Evolutionary conservation across 2,888 invertebrate genomes (phyloP).

Genomic region (Xanthia togata): DNA sequence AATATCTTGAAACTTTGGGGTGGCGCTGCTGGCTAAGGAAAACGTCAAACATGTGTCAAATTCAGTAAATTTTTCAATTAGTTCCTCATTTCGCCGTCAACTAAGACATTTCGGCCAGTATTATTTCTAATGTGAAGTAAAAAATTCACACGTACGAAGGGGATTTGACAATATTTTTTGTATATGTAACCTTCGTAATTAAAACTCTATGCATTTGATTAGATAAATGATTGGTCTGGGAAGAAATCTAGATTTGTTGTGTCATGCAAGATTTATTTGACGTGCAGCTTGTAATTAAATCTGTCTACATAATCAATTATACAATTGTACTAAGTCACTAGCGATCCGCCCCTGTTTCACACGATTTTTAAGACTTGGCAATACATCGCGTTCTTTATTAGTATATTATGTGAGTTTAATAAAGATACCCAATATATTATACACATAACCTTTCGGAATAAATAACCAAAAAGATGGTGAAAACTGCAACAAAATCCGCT

Average conservation of each 20-base stretch:
- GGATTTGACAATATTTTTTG: slow-evolving; percentile 32
- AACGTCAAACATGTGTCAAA: slow-evolving; percentile 26
- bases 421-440: no score
- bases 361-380: not conserved
- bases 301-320: not conserved
- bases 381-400: not conserved
- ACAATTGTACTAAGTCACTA: no score
- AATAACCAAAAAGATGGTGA: not conserved
- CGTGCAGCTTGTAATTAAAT: slow-evolving; percentile 27
- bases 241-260: slow-evolving; percentile 39
- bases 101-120: not conserved
- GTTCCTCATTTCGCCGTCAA: slow-evolving; percentile 16
- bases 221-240: slow-evolving; percentile 24
- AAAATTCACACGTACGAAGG: slow-evolving; percentile 28
- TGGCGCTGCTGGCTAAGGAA: slow-evolving; percentile 9
- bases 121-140: slow-evolving; percentile 29
- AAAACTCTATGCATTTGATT: slow-evolving; percentile 19
- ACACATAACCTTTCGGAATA: not conserved
- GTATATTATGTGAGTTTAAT: no score
- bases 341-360: not conserved
- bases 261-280: slow-evolving; percentile 20
- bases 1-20: slow-evolving; percentile 5
- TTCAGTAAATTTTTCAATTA: not conserved
- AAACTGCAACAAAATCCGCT: not conserved
- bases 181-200: slow-evolving; percentile 41